Conservation (phyloP, 2,888 invertebrate species). For the Euplagia quadripunctaria region DNA sequence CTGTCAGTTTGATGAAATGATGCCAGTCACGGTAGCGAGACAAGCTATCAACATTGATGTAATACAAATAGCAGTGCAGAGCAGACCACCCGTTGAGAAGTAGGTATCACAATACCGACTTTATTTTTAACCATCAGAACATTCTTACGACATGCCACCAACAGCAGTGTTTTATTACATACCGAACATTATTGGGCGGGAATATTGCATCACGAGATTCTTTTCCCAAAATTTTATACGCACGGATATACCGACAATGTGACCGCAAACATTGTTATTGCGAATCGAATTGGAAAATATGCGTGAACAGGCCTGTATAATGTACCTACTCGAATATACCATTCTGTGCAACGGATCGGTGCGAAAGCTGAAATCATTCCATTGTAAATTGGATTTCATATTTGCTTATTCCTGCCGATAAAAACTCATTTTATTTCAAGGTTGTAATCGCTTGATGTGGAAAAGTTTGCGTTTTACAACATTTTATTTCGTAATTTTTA, state of each 20-base stretch:
- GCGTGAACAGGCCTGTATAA: slow-evolving; percentile 54
- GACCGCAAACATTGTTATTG: slow-evolving; percentile 55
- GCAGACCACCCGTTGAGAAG: slow-evolving; percentile 51
- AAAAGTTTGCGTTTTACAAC: slow-evolving; percentile 3
- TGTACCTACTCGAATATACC: slow-evolving; percentile 15
- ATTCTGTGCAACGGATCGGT: slow-evolving; percentile 33
- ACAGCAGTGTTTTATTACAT: slow-evolving; percentile 37
- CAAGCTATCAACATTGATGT: slow-evolving; percentile 37
- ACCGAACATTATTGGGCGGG: slow-evolving; percentile 23
- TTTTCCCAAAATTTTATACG: slow-evolving; percentile 59
- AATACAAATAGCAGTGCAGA: slow-evolving; percentile 27
- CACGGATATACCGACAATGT: slow-evolving; percentile 62
- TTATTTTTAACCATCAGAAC: slow-evolving; percentile 46
- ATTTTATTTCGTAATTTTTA: background rate
- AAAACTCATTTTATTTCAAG: slow-evolving; percentile 53
- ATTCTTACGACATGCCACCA: slow-evolving; percentile 40
- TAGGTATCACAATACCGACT: slow-evolving; percentile 51
- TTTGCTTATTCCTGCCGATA: slow-evolving; percentile 52
- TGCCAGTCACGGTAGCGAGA: slow-evolving; percentile 27
- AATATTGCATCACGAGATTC: slow-evolving; percentile 48
- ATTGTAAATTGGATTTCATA: slow-evolving; percentile 62
- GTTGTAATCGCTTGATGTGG: slow-evolving; percentile 24
- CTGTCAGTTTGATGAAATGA: slow-evolving; percentile 29
- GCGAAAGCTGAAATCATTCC: slow-evolving; percentile 56
- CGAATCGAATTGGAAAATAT: slow-evolving; percentile 64